Evolutionary conservation across 2,888 invertebrate genomes (phyloP).

Genomic region (Cephus runcator): DNA sequence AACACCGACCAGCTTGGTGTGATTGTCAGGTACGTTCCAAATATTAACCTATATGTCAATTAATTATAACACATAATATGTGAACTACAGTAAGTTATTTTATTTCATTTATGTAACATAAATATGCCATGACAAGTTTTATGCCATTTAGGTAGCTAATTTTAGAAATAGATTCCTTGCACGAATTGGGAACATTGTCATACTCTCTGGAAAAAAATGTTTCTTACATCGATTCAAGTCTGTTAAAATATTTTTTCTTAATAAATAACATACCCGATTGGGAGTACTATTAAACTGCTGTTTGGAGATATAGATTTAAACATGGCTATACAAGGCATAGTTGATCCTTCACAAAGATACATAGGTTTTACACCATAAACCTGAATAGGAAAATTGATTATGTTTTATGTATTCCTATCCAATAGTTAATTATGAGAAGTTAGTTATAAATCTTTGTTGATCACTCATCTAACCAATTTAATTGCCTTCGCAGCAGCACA

Average conservation of each 20-base stretch:
- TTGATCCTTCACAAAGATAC: constrained; percentile 36
- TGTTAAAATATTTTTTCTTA: constrained; percentile 1
- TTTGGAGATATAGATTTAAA: constrained; percentile 27
- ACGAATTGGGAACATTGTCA: constrained; percentile 16
- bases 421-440: background rate
- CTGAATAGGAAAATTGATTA: constrained; percentile 19
- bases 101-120: constrained; percentile 39
- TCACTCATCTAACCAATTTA: constrained; percentile 25
- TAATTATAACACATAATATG: background rate
- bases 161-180: constrained; percentile 35
- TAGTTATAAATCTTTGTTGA: background rate
- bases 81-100: background rate
- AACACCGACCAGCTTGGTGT: constrained; percentile 61
- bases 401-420: background rate
- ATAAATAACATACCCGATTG: constrained; percentile 30
- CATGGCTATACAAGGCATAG: constrained; percentile 36
- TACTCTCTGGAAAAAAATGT: constrained; percentile 29
- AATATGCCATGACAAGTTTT: constrained; percentile 40
- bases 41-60: background rate
- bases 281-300: constrained; percentile 36
- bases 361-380: constrained; percentile 32
- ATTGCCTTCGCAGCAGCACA: constrained; percentile 37
- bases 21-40: constrained; percentile 54
- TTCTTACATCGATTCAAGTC: background rate
- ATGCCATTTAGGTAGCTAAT: constrained; percentile 31